Base-by-base conservation (phyloP, 2,888 invertebrate species). In the Chromoteleia sp. region DNA sequence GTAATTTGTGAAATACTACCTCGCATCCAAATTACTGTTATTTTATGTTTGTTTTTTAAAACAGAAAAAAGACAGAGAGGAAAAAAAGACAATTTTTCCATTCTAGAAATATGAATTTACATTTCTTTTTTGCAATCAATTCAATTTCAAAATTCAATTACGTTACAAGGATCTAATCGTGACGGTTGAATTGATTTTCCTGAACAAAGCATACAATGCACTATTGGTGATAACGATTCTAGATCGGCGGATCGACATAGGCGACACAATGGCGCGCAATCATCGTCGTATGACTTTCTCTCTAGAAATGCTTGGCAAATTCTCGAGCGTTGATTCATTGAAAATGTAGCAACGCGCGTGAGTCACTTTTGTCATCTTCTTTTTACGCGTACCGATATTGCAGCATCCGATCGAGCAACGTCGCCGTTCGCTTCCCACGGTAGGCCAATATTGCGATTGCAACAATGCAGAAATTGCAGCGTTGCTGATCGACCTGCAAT, bases 401-500 rank as follows among this genome's bases (percentile, higher is more conserved):
- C 74, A 61, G 50, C 58, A 59, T 82, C 58, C 67, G 54, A 78
- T 58, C 78, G 65, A 59, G 43, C 59, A 73, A 25, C 59, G 39
- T 48, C 25, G 48, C 41, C 65, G 61, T 67, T 75, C 50, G 30
- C 85, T 87, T 88, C 88, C 87, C 88, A 86, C 86, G 87, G 85
- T 86, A 73, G 65, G 80, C 81, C 84, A 84, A 85, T 86, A 85
- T 86, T 85, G 88, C 87, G 86, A 88, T 87, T 84, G 85, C 86
- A 87, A 88, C 86, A 88, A 88, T 87, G 86, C 85, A 85, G 86
- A 87, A 87, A 87, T 87, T 87, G 85, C 84, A 67, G 61, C 74
- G 77, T 71, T 75, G 82, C 80, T 81, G 84, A 84, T 86, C 84
- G 80, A 65, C 63, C 77, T 71, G 84, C 84, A 85, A 84, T 86